These are phyloP conservation scores for Temnothorax curvispinosus DNA, from an alignment of 1,140 invertebrate genomes.

Conservation along the genomic window DNA sequence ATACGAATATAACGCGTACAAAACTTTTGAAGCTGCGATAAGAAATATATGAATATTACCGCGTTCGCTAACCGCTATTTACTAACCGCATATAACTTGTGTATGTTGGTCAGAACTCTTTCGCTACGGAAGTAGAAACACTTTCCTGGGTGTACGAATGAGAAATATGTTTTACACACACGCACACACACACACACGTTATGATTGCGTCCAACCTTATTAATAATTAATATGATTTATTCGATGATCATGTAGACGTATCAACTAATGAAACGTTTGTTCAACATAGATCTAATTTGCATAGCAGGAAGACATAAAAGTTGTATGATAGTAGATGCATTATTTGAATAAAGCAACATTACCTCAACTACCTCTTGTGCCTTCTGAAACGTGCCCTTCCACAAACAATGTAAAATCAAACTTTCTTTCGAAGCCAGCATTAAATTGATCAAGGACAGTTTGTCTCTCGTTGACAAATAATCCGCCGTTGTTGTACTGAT, in stretches of 20 bases:
- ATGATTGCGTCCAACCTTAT: not conserved
- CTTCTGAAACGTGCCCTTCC: conserved; percentile 78
- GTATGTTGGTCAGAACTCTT: not conserved
- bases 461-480: conserved; percentile 57
- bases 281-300: not conserved
- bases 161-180: not conserved
- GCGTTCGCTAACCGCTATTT: too few species aligned
- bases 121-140: not conserved
- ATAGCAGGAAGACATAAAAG: not conserved
- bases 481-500: conserved; percentile 27
- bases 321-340: conserved; percentile 63
- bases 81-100: not conserved
- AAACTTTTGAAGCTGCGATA: conserved; percentile 75
- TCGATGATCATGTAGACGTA: too few species aligned
- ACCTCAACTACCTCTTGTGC: conserved; percentile 80
- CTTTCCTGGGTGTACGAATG: not conserved
- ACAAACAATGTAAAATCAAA: conserved; percentile 79
- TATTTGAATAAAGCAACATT: conserved; percentile 45
- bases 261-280: not conserved
- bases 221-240: not conserved
- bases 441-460: conserved; percentile 76
- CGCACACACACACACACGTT: not conserved
- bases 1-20: conserved; percentile 75
- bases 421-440: conserved; percentile 80
- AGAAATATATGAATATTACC: conserved; percentile 74